phyloP scores from a whole-genome alignment of 2,888 invertebrate species.

The Pseudococcus jackbeardsleyi region DNA sequence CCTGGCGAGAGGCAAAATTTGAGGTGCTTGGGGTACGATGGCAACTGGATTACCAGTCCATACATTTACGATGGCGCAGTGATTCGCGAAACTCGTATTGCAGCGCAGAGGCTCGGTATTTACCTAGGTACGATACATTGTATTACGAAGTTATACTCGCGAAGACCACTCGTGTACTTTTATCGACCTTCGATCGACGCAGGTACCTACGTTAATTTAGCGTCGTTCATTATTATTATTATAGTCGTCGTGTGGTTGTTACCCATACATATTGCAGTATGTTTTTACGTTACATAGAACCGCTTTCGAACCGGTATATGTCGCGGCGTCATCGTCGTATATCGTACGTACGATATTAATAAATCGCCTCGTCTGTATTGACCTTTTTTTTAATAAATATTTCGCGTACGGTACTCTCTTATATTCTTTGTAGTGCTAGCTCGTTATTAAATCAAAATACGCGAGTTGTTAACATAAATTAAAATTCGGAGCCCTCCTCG shows the following conservation, averaged over 20 bases:
- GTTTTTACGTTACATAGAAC: not conserved
- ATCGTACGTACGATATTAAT: not conserved
- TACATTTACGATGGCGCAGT: not conserved
- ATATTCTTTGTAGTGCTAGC: not conserved
- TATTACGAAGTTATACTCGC: not conserved
- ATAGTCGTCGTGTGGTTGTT: not conserved
- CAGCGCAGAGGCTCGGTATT: not conserved
- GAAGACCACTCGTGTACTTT: slow-evolving; percentile 29
- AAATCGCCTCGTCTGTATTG: not conserved
- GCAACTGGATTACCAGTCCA: not conserved
- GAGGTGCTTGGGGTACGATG: not conserved
- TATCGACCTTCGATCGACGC: slow-evolving; percentile 44
- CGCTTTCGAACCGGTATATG: slow-evolving; percentile 33
- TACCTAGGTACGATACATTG: not conserved
- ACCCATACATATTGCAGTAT: not conserved
- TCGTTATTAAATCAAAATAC: slow-evolving; percentile 21
- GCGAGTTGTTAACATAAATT: slow-evolving; percentile 20
- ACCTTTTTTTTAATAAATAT: not conserved
- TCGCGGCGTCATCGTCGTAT: not conserved
- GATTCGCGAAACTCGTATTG: not conserved
- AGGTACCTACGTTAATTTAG: not conserved
- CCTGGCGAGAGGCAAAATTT: not conserved
- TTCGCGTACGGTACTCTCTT: not conserved
- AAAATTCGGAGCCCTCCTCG: not conserved
- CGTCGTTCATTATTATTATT: not conserved